Conservation (phyloP, 1,140 invertebrate species). For the Drosophila pruinosa region DNA sequence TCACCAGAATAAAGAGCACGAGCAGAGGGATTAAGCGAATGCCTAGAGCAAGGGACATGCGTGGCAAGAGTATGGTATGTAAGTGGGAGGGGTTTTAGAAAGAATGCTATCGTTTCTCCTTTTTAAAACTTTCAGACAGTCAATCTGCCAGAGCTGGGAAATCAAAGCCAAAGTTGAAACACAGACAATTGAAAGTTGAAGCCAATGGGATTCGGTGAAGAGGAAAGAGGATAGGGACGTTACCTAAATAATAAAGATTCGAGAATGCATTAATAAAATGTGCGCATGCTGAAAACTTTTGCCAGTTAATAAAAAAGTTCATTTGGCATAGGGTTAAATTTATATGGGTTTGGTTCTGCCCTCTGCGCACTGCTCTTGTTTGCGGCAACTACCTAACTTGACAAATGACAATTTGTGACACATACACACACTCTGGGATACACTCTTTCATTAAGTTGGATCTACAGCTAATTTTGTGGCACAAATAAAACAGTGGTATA, state of each 20-base stretch:
- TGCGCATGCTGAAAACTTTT: conserved; percentile 61
- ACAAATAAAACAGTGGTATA: conserved; percentile 33
- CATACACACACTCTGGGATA: conserved; percentile 17
- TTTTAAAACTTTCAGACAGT: conserved; percentile 45
- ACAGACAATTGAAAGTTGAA: conserved; percentile 52
- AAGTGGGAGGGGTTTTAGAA: not conserved
- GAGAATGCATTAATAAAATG: conserved; percentile 68
- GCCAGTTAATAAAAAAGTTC: conserved; percentile 71
- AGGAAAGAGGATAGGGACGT: conserved; percentile 23
- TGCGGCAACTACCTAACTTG: conserved; percentile 31
- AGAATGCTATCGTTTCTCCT: conserved; percentile 8
- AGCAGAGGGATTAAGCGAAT: not conserved
- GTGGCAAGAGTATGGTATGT: not conserved
- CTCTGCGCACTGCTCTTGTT: not conserved
- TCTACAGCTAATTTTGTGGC: conserved; percentile 6
- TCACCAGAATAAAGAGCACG: conserved; percentile 28
- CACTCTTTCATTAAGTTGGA: not conserved
- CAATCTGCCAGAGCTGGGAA: conserved; percentile 46
- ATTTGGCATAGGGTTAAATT: conserved; percentile 17
- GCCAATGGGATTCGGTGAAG: not conserved
- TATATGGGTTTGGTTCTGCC: conserved; percentile 17
- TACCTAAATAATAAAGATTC: conserved; percentile 56
- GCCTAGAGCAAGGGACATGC: not conserved
- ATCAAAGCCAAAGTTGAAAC: conserved; percentile 64
- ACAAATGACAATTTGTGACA: conserved; percentile 66